Conservation (phyloP, 1,140 invertebrate genomes). For the Drosophila repletoides region DNA sequence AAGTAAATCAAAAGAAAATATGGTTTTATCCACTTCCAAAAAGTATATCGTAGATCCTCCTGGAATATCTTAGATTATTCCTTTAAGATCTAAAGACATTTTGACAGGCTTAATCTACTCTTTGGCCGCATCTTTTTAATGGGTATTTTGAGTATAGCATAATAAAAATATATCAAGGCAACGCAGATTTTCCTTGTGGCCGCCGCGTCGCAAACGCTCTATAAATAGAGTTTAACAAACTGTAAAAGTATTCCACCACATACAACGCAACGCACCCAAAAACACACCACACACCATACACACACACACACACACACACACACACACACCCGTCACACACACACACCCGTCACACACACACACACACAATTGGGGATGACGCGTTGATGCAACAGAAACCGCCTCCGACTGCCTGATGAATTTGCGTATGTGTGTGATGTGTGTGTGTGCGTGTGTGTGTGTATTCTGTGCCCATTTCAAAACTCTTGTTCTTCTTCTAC, state of each 20-base stretch:
- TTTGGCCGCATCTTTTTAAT: no score
- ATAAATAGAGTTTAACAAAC: conserved; percentile 80
- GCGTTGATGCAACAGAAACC: conserved; percentile 45
- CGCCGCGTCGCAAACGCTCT: conserved; percentile 59
- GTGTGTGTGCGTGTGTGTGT: background rate
- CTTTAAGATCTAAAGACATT: no score
- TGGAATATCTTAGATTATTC: no score
- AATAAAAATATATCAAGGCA: conserved; percentile 34
- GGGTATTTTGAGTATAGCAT: no score
- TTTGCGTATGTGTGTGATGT: conserved; percentile 3
- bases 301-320: conserved; percentile 23
- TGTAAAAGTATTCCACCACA: conserved; percentile 79
- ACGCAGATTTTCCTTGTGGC: conserved; percentile 55
- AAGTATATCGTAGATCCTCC: no score
- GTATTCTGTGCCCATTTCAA: conserved; percentile 47
- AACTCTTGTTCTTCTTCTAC: conserved; percentile 25
- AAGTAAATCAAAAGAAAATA: no score
- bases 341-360: conserved; percentile 23
- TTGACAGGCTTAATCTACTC: no score
- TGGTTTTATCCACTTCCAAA: no score
- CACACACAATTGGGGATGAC: conserved; percentile 48
- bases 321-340: conserved; percentile 11
- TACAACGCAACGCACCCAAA: conserved; percentile 58
- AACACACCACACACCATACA: conserved; percentile 15
- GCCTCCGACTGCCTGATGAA: conserved; percentile 12